Percentiles rank a stretch among this genome's conserved stretches.
Evolutionary conservation across 2,888 invertebrate species (phyloP).

Genomic region (Conus canariensis): DNA sequence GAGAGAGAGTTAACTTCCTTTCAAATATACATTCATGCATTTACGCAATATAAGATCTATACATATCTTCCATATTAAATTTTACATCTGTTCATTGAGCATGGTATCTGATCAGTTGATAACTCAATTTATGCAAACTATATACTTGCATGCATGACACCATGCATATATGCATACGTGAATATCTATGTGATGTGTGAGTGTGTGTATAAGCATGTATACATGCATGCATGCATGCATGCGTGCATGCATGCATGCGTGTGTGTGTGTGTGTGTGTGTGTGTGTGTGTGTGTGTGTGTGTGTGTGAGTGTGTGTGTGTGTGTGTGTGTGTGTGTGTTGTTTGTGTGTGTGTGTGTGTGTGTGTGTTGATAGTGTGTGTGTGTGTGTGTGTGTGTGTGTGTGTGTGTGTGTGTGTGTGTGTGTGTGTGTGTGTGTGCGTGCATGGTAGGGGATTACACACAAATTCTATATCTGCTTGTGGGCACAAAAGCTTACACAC

Average conservation of each 20-base stretch:
- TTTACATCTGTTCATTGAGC: too few species aligned
- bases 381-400: too few species aligned
- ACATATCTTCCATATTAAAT: too few species aligned
- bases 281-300: slow-evolving; percentile 11
- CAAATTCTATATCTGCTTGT: too few species aligned
- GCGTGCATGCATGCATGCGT: background rate
- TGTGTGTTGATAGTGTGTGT: too few species aligned
- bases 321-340: slow-evolving; percentile 10
- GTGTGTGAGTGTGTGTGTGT: slow-evolving; percentile 10
- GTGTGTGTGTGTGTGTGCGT: too few species aligned
- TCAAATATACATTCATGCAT: too few species aligned
- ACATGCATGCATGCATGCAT: background rate
- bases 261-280: slow-evolving; percentile 8
- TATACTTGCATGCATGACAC: too few species aligned
- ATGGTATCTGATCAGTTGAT: too few species aligned
- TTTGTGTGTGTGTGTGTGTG: slow-evolving; percentile 10
- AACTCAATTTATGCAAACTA: too few species aligned
- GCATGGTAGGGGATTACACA: background rate
- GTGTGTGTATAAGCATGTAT: background rate
- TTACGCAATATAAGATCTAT: too few species aligned
- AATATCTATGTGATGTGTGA: background rate
- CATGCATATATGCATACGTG: background rate
- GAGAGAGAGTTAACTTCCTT: too few species aligned
- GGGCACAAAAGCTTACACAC: background rate
- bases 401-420: background rate